Base-by-base conservation (phyloP, 37 sponge, comb jelly and placozoan species). In the Axinella damicornis region DNA sequence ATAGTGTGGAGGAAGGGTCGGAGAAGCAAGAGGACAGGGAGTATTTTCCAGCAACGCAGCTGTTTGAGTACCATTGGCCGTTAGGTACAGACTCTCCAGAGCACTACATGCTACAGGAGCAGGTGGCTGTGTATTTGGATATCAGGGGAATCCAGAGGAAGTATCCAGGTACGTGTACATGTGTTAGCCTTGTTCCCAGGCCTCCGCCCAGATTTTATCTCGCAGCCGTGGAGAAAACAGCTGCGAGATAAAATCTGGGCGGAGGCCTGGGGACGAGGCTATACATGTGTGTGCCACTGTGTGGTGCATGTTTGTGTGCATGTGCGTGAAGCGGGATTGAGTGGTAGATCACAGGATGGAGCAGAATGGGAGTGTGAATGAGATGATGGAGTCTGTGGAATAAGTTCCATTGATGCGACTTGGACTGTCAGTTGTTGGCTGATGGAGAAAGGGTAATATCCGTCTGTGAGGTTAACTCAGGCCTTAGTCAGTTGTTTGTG, bases 21-120 rank as follows among this genome's bases (percentile, higher is more conserved):
- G 46, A 46, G 46, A 46, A 46, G 46, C 46, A 46, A 9, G 46
- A 46, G 46, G 46, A 9, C 4, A 46, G 46, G 6, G 46, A 46
- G 46, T 46, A 46, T 46, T 46, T 46, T 46, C 46, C 46, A 46
- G 46, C 46, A 46, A 46, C 46, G 9, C 4, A 46, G 33, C 76
- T 96, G 69, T 88, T 92, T n/a, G 99, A 98, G 85, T 98, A 96
- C 65, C 89, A 83, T 61, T 98, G 96, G 96, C 96, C 96, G 0
- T 73, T 75, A n/a, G 89, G 60, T 38, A 79, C 84, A 39, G 82
- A 79, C 0, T 37, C 62, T 12, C 88, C 91, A 18, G 92, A 95
- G 54, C 88, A 81, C 62, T 98, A 78, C 84, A 83, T 98, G 55
- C 91, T 98, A 0, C 98, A 98, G 83, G 98, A 98, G 69, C 96